Percentiles rank a stretch among this genome's conserved stretches.
Conservation (phyloP, 2,797 vertebrate species). For the Danio albolineatus region DNA sequence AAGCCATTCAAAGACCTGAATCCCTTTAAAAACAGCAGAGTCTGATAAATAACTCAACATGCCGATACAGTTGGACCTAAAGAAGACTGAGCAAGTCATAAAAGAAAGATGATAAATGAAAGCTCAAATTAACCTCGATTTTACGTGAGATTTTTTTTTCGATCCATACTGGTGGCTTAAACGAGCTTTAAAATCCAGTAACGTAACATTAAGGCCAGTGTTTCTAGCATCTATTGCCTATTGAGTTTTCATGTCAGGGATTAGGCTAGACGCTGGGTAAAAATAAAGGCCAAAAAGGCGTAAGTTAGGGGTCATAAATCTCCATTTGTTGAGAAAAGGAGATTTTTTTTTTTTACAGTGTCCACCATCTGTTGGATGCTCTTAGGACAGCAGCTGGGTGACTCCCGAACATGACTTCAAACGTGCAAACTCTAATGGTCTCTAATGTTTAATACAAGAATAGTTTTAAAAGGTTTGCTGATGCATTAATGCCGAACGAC, state of each 20-base stretch:
- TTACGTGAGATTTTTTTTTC: not conserved
- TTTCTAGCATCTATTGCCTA: slow-evolving; percentile 11
- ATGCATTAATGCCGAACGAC: slow-evolving; percentile 60
- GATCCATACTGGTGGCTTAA: not conserved
- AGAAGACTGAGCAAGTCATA: not conserved
- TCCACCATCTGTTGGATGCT: slow-evolving; percentile 77
- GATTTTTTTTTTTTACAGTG: slow-evolving; percentile 72
- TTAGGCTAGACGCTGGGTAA: slow-evolving; percentile 39
- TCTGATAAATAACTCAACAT: slow-evolving; percentile 11
- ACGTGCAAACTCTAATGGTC: slow-evolving; percentile 71
- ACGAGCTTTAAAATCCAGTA: slow-evolving; percentile 4
- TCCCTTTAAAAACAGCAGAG: slow-evolving; percentile 27
- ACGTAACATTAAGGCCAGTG: slow-evolving; percentile 12
- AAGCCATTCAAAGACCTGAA: slow-evolving; percentile 42
- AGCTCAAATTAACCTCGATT: slow-evolving; percentile 15
- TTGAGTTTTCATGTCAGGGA: slow-evolving; percentile 45
- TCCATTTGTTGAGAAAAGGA: slow-evolving; percentile 71
- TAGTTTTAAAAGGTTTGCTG: slow-evolving; percentile 61
- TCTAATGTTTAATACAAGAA: slow-evolving; percentile 63
- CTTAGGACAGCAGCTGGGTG: slow-evolving; percentile 69
- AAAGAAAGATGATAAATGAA: slow-evolving; percentile 25
- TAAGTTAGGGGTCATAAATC: slow-evolving; percentile 70
- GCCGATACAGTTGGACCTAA: not conserved
- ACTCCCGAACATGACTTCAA: slow-evolving; percentile 62
- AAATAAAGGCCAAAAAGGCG: slow-evolving; percentile 61